Percentiles rank a stretch among this genome's conserved stretches.
These are phyloP conservation scores for Tychaedon coryphoeus DNA, from an alignment of 2,113 vertebrate species.

Conservation along the genomic window DNA sequence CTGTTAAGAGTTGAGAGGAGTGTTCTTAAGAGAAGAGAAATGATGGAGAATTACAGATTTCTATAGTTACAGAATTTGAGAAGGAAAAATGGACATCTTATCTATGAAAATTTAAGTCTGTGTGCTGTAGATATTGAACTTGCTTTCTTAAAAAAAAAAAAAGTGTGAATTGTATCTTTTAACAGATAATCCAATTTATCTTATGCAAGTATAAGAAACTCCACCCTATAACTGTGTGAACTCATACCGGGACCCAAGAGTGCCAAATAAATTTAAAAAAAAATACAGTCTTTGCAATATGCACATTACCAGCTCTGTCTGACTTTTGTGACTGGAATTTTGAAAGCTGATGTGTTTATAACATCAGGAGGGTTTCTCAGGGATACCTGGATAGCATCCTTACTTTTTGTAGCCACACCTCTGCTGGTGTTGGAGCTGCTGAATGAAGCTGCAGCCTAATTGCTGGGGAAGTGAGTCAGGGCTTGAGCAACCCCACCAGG, in stretches of 20 bases:
- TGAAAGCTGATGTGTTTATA: neutral
- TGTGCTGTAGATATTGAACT: neutral
- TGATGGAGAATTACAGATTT: neutral
- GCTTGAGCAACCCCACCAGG: neutral
- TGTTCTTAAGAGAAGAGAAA: neutral
- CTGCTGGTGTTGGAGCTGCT: neutral
- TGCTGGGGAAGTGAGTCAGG: conserved; percentile 39
- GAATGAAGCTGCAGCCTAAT: neutral
- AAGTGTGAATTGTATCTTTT: neutral
- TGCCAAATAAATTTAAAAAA: neutral
- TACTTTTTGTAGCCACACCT: neutral
- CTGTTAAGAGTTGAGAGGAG: neutral
- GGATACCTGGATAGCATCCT: conserved; percentile 4
- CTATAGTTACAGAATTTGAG: neutral
- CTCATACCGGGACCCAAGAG: neutral
- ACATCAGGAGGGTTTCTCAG: neutral
- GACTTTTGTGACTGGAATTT: neutral
- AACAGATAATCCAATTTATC: neutral
- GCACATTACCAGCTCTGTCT: neutral
- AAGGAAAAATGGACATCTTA: neutral
- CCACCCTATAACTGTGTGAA: neutral
- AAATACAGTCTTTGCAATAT: neutral
- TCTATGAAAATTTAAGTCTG: neutral
- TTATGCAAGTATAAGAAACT: neutral
- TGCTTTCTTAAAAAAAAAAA: neutral